Evolutionary conservation across 2,797 vertebrate genomes (phyloP).

Genomic region (Tenualosa ilisha): DNA sequence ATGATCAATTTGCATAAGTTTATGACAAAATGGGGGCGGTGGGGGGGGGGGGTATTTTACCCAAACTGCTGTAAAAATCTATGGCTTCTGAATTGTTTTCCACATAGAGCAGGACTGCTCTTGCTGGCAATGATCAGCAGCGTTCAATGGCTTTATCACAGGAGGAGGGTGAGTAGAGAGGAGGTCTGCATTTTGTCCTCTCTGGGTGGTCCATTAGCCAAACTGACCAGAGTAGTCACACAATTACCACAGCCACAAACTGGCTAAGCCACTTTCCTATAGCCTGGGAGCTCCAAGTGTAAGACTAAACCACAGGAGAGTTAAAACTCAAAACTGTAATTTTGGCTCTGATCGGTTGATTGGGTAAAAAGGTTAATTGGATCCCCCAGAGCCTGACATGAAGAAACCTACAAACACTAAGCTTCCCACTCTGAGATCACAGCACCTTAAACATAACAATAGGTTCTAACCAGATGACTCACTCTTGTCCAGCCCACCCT

Average conservation of each 20-base stretch:
- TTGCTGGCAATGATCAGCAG: slow-evolving; percentile 38
- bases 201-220: slow-evolving; percentile 48
- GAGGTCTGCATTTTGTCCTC: slow-evolving; percentile 35
- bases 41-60: no score
- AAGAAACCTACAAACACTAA: slow-evolving; percentile 48
- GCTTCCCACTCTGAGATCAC: slow-evolving; percentile 73
- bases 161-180: slow-evolving; percentile 34
- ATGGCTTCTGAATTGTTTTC: background rate
- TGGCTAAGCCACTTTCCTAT: background rate
- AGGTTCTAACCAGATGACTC: slow-evolving; percentile 53
- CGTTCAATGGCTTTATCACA: slow-evolving; percentile 49
- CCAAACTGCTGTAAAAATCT: no score
- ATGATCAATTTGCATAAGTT: no score
- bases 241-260: slow-evolving; percentile 32
- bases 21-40: no score
- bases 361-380: slow-evolving; percentile 4
- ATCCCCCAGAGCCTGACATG: slow-evolving; percentile 56
- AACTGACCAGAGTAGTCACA: background rate
- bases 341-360: background rate
- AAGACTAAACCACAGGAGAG: slow-evolving; percentile 6
- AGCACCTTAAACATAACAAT: slow-evolving; percentile 64
- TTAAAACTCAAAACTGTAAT: background rate
- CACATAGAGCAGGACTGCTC: background rate
- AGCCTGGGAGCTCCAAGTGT: background rate
- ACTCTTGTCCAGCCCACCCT: slow-evolving; percentile 27